Evolutionary conservation across 2,888 invertebrate species (phyloP).

Genomic region (Lithophane socia): DNA sequence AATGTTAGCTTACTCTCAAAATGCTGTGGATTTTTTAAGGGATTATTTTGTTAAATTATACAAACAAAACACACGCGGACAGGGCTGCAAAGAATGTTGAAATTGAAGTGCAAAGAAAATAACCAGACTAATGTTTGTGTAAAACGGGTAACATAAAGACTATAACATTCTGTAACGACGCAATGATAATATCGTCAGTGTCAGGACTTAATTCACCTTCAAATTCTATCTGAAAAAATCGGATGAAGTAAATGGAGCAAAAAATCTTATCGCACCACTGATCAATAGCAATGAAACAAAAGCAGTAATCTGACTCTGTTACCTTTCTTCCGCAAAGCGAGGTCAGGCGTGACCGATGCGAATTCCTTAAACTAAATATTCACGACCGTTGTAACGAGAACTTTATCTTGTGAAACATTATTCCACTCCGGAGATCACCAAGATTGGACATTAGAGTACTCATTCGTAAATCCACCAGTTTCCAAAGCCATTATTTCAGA

Average conservation of each 20-base stretch:
- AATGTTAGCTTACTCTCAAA: constrained; percentile 49
- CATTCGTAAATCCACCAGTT: constrained; percentile 62
- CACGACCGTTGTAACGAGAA: constrained; percentile 68
- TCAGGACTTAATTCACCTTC: constrained; percentile 55
- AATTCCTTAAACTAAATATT: constrained; percentile 82
- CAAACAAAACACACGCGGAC: constrained; percentile 1
- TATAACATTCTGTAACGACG: neutral
- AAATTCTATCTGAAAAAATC: constrained; percentile 64
- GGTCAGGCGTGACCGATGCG: constrained; percentile 85
- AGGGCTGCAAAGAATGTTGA: neutral
- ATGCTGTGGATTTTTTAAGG: constrained; percentile 6
- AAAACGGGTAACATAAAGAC: neutral
- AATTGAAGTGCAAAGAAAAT: neutral
- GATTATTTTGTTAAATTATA: constrained; percentile 12
- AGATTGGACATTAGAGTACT: constrained; percentile 62
- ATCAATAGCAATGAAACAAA: constrained; percentile 82
- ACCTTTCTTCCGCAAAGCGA: constrained; percentile 87
- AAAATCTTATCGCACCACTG: constrained; percentile 75
- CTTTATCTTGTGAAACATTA: constrained; percentile 61
- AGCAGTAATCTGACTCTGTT: constrained; percentile 80
- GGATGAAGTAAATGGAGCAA: constrained; percentile 74
- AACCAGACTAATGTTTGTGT: neutral
- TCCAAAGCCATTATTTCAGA: constrained; percentile 64
- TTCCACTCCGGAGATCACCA: constrained; percentile 60
- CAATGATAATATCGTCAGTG: constrained; percentile 26